Evolutionary conservation across 1,140 invertebrate species (phyloP), one percentile per base, ranked within the genome.

Genomic region (Melanaphis sacchari): DNA sequence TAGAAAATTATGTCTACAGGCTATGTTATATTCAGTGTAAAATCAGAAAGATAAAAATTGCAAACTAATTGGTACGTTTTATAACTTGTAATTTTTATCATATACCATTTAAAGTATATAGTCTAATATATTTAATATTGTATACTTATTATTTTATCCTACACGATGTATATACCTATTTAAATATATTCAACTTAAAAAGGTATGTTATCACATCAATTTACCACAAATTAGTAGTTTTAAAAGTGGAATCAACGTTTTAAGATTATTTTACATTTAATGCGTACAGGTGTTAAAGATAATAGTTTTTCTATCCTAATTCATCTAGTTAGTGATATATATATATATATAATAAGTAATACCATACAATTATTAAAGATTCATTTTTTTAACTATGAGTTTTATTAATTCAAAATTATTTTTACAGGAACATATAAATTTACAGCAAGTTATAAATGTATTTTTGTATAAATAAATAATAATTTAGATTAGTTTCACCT

Each of bases 201-300:
- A n/a, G n/a, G 85, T 36, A 36, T 89, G 41, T 54, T 89, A 26
- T 40, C 22, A 46, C 6, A 89, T 89, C 22, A 24, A 54, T 89
- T 54, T 89, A 54, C 54, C 40, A 54, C 54, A 52, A 89, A 52
- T 26, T 89, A 89, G 31, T 87, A 46, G 41, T 87, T 46, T 41
- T 87, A 87, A 26, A 41, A 40, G 18, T 46, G 26, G 31, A 87
- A 43, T 87, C 9, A 31, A 87, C 41, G n/a, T 87, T 46, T 87
- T 87, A 41, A 18, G 5, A 41, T 87, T 46, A 87, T 43, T 87
- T 87, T 26, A 43, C n/a, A 87, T 36, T n/a, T 21, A 43, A 87
- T n/a, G 15, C 31, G 1, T n/a, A 3, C 15, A 43, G 31, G 41
- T 87, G 5, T 87, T n/a, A 43, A 7, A 87, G 3, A n/a, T 84